Evolutionary conservation across 92 coral and sea anemone genomes (phyloP), one percentile per base, ranked within the genome.

Genomic region (Siderastrea siderea): DNA sequence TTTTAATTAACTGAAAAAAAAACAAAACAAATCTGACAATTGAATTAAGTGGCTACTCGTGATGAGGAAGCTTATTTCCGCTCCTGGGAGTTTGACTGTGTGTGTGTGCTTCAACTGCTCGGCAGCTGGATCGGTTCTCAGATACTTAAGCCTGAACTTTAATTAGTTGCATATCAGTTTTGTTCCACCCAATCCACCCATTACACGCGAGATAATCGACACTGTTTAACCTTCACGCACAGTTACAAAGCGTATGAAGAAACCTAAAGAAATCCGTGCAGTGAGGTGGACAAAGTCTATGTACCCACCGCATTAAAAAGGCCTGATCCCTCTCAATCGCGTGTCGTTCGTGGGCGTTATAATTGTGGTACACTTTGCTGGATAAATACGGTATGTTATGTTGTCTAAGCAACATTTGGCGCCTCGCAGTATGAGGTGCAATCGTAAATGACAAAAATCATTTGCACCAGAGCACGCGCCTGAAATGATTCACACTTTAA

Each of bases 271-370:
- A 72, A 72, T 5, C 58, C 46, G 19, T 16, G 55, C 77, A n/a
- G 7, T 14, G 78, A 73, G 54, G 17, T 73, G 60, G 10, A n/a
- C 78, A 9, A 51, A 73, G 44, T 16, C 58, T 15, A 14, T 72
- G 51, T 68, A 43, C 51, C n/a, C 50, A 68, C 51, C 45, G 6
- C 45, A 68, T 10, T 1, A 46, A 68, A 53, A 53, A 53, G 7
- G 5, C 5, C 14, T 61, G 14, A 61, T 61, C 66, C 65, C 19
- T n/a, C 5, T 6, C 19, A 61, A 50, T 9, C 78, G 55, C 58
- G 78, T 43, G 47, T 19, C 19, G 1, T 55, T 74, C 62, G 78
- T 74, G 62, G 78, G 78, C 47, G 78, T 74, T 51, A 74, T 19
- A 55, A 74, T 49, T 72, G 8, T 15, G 17, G 58, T 48, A 73